Percentiles rank a stretch among this genome's conserved stretches.
Evolutionary conservation across 2,797 vertebrate species (phyloP).

Genomic region (Mus minutoides): DNA sequence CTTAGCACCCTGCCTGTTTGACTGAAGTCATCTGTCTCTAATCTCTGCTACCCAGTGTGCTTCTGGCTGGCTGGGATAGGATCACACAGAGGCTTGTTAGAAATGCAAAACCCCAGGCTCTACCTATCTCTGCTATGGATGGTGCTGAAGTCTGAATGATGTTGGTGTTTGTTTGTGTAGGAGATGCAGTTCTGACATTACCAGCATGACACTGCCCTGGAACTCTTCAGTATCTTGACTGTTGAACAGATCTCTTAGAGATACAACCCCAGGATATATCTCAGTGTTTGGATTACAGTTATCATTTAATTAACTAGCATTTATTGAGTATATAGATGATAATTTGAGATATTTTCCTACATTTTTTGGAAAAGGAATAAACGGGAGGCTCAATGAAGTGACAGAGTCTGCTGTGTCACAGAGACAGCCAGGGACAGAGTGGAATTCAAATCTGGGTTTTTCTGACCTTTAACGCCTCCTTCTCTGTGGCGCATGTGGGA

Average conservation of each 20-base stretch:
- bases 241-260: background rate
- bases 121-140: background rate
- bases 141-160: rapidly evolving
- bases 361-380: slow-evolving; percentile 47
- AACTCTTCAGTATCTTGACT: background rate
- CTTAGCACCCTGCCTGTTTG: background rate
- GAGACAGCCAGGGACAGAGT: background rate
- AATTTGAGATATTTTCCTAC: background rate
- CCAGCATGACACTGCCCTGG: background rate
- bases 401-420: background rate
- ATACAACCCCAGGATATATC: background rate
- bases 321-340: background rate
- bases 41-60: background rate
- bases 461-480: background rate
- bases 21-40: background rate
- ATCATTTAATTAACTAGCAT: background rate
- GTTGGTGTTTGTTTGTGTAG: background rate
- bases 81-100: background rate
- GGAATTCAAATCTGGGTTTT: background rate
- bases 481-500: background rate
- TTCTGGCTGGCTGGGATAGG: background rate
- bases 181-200: background rate
- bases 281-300: background rate
- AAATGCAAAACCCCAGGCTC: background rate
- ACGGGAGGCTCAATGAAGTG: background rate